phyloP scores from a whole-genome alignment of 2,113 vertebrate species.

The Orthonyx spaldingii region DNA sequence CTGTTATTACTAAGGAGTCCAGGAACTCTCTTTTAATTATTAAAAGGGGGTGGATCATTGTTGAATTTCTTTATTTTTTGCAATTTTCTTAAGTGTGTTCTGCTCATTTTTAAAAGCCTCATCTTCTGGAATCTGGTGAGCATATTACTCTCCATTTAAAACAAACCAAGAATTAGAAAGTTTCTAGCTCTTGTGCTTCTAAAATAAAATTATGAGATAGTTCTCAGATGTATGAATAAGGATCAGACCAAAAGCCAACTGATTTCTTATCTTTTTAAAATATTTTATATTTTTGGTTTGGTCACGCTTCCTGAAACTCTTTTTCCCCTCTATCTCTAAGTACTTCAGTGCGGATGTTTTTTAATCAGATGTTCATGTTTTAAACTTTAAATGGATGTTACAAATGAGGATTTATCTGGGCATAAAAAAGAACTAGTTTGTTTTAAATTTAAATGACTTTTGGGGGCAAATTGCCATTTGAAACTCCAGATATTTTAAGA shows the following conservation, averaged over 20 bases:
- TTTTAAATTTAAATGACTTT: not conserved
- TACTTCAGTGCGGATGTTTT: not conserved
- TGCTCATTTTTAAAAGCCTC: not conserved
- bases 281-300: not conserved
- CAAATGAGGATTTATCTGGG: not conserved
- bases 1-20: not conserved
- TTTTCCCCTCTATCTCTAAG: not conserved
- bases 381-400: not conserved
- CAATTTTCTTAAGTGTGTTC: not conserved
- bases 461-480: not conserved
- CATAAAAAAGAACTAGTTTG: not conserved
- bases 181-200: not conserved
- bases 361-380: not conserved
- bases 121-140: not conserved
- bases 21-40: not conserved
- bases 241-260: not conserved
- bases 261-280: not conserved
- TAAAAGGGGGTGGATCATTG: rapidly evolving
- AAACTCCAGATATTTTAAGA: not conserved
- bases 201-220: not conserved
- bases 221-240: not conserved
- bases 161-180: not conserved
- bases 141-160: not conserved
- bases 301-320: not conserved
- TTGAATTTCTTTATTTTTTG: not conserved